Evolutionary conservation across 2,797 vertebrate species (phyloP).

Genomic region (Enteromius trimaculatus): DNA sequence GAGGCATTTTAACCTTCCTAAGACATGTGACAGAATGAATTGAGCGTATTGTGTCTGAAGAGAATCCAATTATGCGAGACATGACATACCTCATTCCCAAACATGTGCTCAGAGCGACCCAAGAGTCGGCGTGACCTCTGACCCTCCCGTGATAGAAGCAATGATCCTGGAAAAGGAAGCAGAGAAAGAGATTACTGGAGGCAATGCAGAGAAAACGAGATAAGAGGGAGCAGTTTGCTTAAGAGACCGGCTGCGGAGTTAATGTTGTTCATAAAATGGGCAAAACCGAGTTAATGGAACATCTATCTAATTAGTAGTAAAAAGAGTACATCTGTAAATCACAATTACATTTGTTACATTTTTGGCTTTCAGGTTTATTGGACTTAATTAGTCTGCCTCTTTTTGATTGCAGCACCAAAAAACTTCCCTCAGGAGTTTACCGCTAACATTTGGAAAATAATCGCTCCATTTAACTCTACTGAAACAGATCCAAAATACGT

Average conservation of each 20-base stretch:
- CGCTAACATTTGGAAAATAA: constrained; percentile 57
- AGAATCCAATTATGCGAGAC: constrained; percentile 50
- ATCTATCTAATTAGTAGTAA: constrained; percentile 45
- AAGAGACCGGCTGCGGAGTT: constrained; percentile 8
- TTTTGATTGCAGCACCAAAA: constrained; percentile 33
- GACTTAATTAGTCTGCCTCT: constrained; percentile 39
- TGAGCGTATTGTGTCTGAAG: constrained; percentile 31
- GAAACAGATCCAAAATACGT: constrained; percentile 63
- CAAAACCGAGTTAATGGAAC: constrained; percentile 38
- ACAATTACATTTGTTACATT: constrained; percentile 44
- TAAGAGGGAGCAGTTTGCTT: not conserved
- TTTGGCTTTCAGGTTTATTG: constrained; percentile 43
- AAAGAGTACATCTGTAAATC: constrained; percentile 45
- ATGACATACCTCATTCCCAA: constrained; percentile 78
- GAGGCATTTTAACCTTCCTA: constrained; percentile 9
- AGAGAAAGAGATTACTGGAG: constrained; percentile 26
- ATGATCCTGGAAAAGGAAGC: constrained; percentile 71
- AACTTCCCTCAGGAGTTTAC: constrained; percentile 46
- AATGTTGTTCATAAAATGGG: constrained; percentile 40
- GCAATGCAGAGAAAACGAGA: not conserved
- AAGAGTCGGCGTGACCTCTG: constrained; percentile 74
- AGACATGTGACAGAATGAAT: constrained; percentile 36
- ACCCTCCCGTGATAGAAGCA: constrained; percentile 83
- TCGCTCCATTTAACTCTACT: constrained; percentile 59
- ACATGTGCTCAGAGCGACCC: constrained; percentile 81